These are phyloP conservation scores for Ciona savignyi DNA, from an alignment of 23 tunicate species.

Conservation along the genomic window DNA sequence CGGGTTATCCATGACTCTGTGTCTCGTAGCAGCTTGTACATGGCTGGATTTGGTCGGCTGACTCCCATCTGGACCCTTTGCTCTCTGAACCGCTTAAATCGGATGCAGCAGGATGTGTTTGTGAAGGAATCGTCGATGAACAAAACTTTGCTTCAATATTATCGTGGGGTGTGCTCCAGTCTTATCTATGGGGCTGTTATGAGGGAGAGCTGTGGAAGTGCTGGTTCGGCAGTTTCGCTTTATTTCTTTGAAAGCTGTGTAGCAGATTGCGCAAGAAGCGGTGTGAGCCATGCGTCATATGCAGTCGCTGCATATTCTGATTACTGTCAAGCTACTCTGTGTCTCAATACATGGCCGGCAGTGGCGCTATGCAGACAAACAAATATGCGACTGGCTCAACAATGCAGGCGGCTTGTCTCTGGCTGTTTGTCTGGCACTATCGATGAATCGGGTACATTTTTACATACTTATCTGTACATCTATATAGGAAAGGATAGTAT, in stretches of 20 bases:
- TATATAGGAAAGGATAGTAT: neutral
- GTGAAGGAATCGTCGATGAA: neutral
- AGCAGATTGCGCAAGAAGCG: constrained; percentile 12
- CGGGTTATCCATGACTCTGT: constrained; percentile 6
- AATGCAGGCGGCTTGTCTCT: constrained; percentile 6
- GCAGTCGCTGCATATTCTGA: constrained; percentile 20
- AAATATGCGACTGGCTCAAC: constrained; percentile 2
- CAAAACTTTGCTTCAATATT: neutral
- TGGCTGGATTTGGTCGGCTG: constrained; percentile 13
- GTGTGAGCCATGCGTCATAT: neutral
- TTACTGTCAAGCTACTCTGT: constrained; percentile 21
- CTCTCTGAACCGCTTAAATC: neutral
- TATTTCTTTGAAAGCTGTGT: constrained; percentile 23
- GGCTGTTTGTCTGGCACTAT: neutral
- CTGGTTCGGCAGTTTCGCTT: constrained; percentile 17
- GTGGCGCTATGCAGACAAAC: constrained; percentile 1
- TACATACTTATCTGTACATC: too few species aligned
- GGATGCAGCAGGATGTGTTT: neutral
- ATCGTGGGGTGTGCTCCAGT: constrained; percentile 5
- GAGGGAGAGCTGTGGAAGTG: neutral
- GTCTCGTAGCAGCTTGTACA: constrained; percentile 12
- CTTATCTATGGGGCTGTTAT: constrained; percentile 16
- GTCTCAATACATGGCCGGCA: constrained; percentile 16
- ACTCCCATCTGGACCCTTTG: constrained; percentile 24
- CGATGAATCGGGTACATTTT: neutral